Evolutionary conservation across 2,113 vertebrate species (phyloP), one percentile per base, ranked within the genome.

Genomic region (Arizona elegans): DNA sequence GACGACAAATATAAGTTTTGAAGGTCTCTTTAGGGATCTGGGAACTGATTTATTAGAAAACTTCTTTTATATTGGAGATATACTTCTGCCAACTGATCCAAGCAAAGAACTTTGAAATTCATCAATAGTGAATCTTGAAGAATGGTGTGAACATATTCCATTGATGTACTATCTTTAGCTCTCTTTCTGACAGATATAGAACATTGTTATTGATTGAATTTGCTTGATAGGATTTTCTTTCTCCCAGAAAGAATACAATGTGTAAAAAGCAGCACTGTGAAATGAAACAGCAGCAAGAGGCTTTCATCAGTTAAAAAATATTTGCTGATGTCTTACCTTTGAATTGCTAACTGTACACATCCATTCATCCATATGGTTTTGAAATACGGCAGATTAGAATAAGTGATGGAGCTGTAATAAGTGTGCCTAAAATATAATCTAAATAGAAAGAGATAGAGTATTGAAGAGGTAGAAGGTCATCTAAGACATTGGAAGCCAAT

Each of bases 131-230:
- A 62, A 47, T 52, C 12, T 15, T 86, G 23, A 93, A 90, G 92
- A 87, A 65, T 17, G 62, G 56, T 29, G 53, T 93, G 92, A 89
- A 52, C 62, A 5, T 62, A 62, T 90, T 93, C 75, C 50, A 90
- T 87, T 93, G 92, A 90, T 93, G 50, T 19, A 43, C 56, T 50
- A 87, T 92, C 59, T 86, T 89, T 43, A 89, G 54, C 38, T 90
- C 58, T 59, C 55, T 52, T 47, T 92, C 38, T 90, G 29, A 86
- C 54, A 52, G 88, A 86, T 56, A 90, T 90, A 65, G 75, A 90
- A 93, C 89, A 90, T 90, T 65, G 81, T 90, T 93, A 93, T 93
- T 90, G 89, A 93, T 58, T 47, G 47, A 55, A 90, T 93, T 93
- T 93, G 24, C 56, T 65, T 87, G 56, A 93, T 87, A 90, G 56